Conservation (phyloP, 1,140 invertebrate species). For the Lepidurus arcticus region DNA sequence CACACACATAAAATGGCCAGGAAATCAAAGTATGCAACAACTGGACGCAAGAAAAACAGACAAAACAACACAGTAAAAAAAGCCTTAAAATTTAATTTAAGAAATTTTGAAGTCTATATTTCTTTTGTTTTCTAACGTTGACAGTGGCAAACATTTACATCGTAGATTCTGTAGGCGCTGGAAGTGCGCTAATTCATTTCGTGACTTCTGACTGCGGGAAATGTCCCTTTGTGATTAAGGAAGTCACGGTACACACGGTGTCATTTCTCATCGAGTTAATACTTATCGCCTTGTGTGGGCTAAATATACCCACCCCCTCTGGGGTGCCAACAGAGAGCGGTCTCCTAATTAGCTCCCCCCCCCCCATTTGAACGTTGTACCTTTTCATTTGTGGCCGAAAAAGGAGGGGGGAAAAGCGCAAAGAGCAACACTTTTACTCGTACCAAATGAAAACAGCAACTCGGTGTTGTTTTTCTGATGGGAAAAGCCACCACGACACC, state of each 20-base stretch:
- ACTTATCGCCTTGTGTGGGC: constrained; percentile 20
- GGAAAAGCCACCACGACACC: constrained; percentile 9
- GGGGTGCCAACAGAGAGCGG: constrained; percentile 16
- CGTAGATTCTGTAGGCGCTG: background rate
- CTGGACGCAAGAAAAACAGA: background rate
- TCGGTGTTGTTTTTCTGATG: constrained; percentile 15
- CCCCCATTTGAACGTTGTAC: background rate
- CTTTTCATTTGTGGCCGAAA: constrained; percentile 10
- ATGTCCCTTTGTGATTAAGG: background rate
- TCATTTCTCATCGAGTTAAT: constrained; percentile 11
- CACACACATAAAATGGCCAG: background rate
- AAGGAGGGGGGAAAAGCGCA: background rate
- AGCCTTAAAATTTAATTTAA: too few relatives aligned
- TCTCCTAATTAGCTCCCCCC: constrained; percentile 10
- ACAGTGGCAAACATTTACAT: background rate
- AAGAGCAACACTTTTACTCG: background rate
- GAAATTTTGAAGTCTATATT: too few relatives aligned
- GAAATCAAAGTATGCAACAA: background rate
- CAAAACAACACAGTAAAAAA: too few relatives aligned
- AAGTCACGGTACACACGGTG: constrained; percentile 2
- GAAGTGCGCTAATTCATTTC: constrained; percentile 10
- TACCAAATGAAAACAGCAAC: background rate
- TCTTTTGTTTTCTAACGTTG: background rate
- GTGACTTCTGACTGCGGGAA: background rate
- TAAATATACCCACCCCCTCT: constrained; percentile 21